Evolutionary conservation across 1,140 invertebrate genomes (phyloP), one percentile per base, ranked within the genome.

Genomic region (Aphidius gifuensis): DNA sequence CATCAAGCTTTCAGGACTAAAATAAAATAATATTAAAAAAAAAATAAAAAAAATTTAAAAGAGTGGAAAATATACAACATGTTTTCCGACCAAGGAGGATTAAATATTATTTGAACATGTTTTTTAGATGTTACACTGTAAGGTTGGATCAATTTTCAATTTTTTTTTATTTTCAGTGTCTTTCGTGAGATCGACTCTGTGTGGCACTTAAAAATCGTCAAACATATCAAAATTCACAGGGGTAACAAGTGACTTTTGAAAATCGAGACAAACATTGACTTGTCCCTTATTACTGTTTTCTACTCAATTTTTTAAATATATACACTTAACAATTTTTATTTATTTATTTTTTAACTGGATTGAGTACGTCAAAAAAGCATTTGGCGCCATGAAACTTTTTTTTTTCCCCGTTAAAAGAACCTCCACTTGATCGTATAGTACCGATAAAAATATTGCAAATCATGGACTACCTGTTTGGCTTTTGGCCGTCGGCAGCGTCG

Each of bases 361-460:
- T 32, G 23, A 32, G 23, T 32, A 32, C 40, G 23, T 56, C 3
- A 38, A 45, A 48, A 43, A 43, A 38, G 7, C n/a, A n/a, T 46
- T 54, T 32, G 59, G 49, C 59, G 51, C 51, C 59, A 53, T 45
- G 7, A 47, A 6, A 9, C 9, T 9, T 43, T 39, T 39, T 5
- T 39, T 47, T 6, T 46, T 11, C 46, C 56, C 46, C 38, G 39
- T 50, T 8, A 39, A 59, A 59, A 46, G 45, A 55, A 5, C 16
- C 50, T 62, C 46, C 47, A 67, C 60, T 51, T 63, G 75, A 76
- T 76, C 65, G 66, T 44, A 59, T 50, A 32, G 4, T 32, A 55
- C 49, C 71, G 78, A 77, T 75, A 75, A 79, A 32, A 78, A 80
- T 80, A 65, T 74, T 80, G 79, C 79, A 78, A 77, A 79, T 79